phyloP scores from a whole-genome alignment of 2,113 vertebrate species.

The Zosterops lateralis region DNA sequence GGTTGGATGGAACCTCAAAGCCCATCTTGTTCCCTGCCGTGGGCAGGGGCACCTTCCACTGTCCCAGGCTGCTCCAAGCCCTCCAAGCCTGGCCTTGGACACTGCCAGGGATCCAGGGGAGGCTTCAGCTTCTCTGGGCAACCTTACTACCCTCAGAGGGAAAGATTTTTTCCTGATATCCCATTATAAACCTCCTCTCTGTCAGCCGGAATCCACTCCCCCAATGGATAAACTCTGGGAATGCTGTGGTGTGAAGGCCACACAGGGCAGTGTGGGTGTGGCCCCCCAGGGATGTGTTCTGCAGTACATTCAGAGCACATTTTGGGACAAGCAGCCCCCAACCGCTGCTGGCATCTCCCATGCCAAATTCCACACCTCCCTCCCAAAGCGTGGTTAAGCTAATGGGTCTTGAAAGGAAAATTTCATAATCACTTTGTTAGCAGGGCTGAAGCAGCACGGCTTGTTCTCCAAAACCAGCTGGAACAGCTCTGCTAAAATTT shows the following conservation, averaged over 20 bases:
- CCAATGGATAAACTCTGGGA: neutral
- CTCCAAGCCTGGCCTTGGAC: neutral
- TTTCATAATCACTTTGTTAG: neutral
- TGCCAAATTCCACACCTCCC: conserved; percentile 6
- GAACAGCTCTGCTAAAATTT: conserved; percentile 24
- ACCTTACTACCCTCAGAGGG: neutral
- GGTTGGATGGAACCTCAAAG: neutral
- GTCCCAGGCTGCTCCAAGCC: neutral
- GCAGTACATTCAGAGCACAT: neutral
- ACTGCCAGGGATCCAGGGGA: neutral
- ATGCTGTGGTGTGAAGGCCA: neutral
- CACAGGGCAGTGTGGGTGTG: neutral
- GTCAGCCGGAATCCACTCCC: neutral
- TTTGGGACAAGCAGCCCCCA: neutral
- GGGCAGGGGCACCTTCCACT: neutral
- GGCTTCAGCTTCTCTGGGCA: neutral
- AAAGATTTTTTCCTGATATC: neutral
- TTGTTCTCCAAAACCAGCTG: conserved; percentile 41
- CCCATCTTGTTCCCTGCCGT: neutral
- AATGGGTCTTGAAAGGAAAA: conserved; percentile 27
- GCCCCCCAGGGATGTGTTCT: neutral
- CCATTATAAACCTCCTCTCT: neutral
- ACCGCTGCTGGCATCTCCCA: neutral
- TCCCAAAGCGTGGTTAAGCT: neutral
- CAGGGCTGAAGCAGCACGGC: neutral